phyloP scores from a whole-genome alignment of 2,113 vertebrate genomes.

The Onychostoma macrolepis region DNA sequence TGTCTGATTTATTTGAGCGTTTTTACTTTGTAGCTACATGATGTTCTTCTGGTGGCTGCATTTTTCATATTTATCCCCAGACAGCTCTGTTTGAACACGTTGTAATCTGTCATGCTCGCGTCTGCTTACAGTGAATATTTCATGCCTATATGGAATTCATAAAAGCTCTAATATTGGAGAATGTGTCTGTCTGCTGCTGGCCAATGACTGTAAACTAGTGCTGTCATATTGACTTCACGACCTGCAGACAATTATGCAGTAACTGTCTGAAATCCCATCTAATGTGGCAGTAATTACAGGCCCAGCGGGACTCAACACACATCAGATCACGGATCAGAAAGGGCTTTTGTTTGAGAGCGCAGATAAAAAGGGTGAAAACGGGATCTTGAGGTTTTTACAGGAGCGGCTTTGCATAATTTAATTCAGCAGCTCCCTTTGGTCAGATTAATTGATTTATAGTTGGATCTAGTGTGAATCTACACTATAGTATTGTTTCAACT shows the following conservation, averaged over 20 bases:
- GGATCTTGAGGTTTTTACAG: neutral
- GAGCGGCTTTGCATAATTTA: constrained; percentile 36
- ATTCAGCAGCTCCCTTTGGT: neutral
- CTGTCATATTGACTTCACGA: neutral
- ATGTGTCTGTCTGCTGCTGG: neutral
- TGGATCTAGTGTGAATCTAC: neutral
- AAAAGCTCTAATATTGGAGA: neutral
- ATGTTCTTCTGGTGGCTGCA: neutral
- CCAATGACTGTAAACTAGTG: neutral
- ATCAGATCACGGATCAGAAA: neutral
- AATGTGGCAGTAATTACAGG: neutral
- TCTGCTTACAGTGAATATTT: neutral
- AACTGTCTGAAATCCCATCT: neutral
- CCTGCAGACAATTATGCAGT: neutral
- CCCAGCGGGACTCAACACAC: neutral
- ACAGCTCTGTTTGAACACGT: neutral
- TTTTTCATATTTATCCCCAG: neutral
- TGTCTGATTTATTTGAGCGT: no score
- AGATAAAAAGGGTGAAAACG: neutral
- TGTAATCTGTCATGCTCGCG: neutral
- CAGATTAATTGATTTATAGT: neutral
- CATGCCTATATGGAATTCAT: neutral
- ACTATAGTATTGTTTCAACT: neutral
- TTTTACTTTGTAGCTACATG: no score
- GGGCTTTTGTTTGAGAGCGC: neutral